Evolutionary conservation across 2,888 invertebrate species (phyloP).

Genomic region (Melolontha melolontha): DNA sequence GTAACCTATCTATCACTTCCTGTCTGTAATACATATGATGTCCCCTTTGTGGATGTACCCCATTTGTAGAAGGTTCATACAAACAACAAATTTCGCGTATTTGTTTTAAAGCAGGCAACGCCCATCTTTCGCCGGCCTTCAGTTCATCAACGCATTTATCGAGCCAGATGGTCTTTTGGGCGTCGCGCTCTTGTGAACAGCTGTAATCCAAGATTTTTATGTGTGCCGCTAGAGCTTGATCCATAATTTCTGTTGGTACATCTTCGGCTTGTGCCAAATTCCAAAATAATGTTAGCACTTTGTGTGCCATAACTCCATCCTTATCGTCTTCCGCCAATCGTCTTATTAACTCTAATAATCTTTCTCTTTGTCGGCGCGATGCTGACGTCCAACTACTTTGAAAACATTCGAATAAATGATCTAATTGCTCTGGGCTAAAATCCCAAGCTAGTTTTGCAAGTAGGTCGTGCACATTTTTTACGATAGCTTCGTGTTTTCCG

Average conservation of each 20-base stretch:
- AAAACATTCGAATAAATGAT: constrained; percentile 97
- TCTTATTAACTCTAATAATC: constrained; percentile 92
- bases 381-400: constrained; percentile 95
- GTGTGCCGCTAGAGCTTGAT: constrained; percentile 94
- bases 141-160: constrained; percentile 96
- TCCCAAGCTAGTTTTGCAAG: constrained; percentile 98
- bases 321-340: constrained; percentile 98
- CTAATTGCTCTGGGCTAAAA: constrained; percentile 96
- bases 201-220: constrained; percentile 98
- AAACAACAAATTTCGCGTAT: constrained; percentile 95
- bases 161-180: constrained; percentile 95
- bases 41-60: constrained; percentile 67
- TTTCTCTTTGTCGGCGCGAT: constrained; percentile 95
- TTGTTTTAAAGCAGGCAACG: constrained; percentile 92
- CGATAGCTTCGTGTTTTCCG: constrained; percentile 98
- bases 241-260: constrained; percentile 96
- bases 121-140: constrained; percentile 90
- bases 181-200: constrained; percentile 96
- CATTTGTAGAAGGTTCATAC: constrained; percentile 86
- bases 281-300: constrained; percentile 96
- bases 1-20: constrained; percentile 82
- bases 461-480: constrained; percentile 96
- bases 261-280: constrained; percentile 96
- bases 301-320: constrained; percentile 98
- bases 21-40: constrained; percentile 72